A percentile compares a stretch with the other conserved stretches of the same genome.
phyloP scores from a whole-genome alignment of 2,113 vertebrate species.

The Chloebia gouldiae region DNA sequence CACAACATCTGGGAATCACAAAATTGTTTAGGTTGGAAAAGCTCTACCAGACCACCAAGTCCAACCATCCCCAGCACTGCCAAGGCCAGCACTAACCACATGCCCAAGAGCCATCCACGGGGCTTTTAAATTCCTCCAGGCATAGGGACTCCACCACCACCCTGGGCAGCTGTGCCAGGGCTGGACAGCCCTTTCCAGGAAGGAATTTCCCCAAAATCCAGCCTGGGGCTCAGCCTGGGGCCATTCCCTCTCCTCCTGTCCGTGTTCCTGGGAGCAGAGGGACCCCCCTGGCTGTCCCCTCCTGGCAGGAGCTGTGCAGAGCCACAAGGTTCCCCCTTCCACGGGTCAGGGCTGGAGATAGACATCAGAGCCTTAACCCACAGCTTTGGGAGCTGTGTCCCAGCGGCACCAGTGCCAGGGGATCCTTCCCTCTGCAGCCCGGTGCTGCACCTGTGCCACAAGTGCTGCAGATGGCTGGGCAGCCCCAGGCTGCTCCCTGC shows the following conservation, averaged over 20 bases:
- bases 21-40: not conserved
- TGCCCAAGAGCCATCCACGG: not conserved
- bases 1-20: not conserved
- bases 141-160: not conserved
- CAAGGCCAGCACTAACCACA: not conserved
- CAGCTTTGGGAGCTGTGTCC: not conserved
- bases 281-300: accelerated
- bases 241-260: not conserved
- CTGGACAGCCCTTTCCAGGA: accelerated
- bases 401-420: not conserved
- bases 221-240: not conserved
- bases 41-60: not conserved
- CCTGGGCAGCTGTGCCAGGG: not conserved
- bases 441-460: not conserved
- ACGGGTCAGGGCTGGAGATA: accelerated
- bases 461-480: not conserved
- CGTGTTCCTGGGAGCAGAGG: not conserved
- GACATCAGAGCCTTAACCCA: accelerated
- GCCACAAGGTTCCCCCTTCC: accelerated
- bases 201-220: not conserved
- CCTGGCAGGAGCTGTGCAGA: not conserved
- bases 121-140: not conserved
- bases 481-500: not conserved
- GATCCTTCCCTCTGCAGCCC: not conserved
- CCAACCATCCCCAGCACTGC: not conserved